These are phyloP conservation scores for Mactromeris polynyma DNA, from an alignment of 2,888 invertebrate species.

Conservation along the genomic window DNA sequence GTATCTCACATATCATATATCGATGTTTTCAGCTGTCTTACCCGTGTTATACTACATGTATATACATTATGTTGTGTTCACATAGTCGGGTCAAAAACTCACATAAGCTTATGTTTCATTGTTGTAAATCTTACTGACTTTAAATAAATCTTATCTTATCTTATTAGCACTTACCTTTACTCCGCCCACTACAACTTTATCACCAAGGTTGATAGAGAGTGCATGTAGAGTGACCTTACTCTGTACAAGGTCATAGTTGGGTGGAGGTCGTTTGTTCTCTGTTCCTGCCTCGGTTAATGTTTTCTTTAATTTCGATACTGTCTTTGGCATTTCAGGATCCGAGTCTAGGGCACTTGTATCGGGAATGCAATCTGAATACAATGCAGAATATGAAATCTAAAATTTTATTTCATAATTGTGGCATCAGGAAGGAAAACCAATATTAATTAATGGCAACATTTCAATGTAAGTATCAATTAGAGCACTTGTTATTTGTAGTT, in stretches of 20 bases:
- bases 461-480: no score
- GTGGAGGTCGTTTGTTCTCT: conserved; percentile 76
- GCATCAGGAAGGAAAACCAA: no score
- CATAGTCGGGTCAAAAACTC: no score
- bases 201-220: conserved; percentile 87
- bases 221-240: conserved; percentile 86
- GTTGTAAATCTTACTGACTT: no score
- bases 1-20: no score
- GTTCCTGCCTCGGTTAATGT: conserved; percentile 84
- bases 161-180: conserved; percentile 79
- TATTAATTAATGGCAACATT: no score
- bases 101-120: no score
- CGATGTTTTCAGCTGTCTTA: no score
- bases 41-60: no score
- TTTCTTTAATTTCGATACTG: conserved; percentile 85
- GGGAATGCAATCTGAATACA: conserved; percentile 87
- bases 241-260: conserved; percentile 84
- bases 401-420: no score
- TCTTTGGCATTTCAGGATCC: conserved; percentile 86
- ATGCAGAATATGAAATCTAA: conserved; percentile 73
- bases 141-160: background rate
- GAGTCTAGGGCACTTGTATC: conserved; percentile 85
- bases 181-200: conserved; percentile 87
- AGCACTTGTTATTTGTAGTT: no score
- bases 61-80: no score